These are phyloP conservation scores for Boloria euphrosyne DNA, from an alignment of 2,888 invertebrate species.

Conservation along the genomic window DNA sequence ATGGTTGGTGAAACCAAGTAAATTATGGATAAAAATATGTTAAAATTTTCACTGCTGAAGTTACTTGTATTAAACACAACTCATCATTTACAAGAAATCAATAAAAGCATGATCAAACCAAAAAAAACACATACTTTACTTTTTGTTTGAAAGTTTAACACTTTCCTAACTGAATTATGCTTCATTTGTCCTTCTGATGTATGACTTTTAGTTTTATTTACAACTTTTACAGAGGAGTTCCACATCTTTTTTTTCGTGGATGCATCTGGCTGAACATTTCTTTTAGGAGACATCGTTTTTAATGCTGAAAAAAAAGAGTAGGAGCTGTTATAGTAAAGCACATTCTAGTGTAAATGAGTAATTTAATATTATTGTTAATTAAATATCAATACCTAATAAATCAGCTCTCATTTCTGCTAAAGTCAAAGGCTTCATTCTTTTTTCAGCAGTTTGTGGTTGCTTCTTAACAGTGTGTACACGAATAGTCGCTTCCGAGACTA, in stretches of 20 bases:
- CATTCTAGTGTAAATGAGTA: neutral
- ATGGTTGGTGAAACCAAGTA: too few relatives aligned
- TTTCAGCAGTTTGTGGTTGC: constrained; percentile 57
- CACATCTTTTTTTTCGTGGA: constrained; percentile 61
- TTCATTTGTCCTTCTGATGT: constrained; percentile 59
- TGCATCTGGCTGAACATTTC: constrained; percentile 42
- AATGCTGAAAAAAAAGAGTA: constrained; percentile 52
- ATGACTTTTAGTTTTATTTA: constrained; percentile 58
- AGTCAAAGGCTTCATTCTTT: constrained; percentile 58
- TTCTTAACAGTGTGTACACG: constrained; percentile 57
- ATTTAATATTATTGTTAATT: neutral
- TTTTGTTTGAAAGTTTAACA: constrained; percentile 64
- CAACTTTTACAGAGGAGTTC: constrained; percentile 71
- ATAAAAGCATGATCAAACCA: neutral
- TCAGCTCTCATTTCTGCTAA: constrained; percentile 63
- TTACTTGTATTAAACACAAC: neutral
- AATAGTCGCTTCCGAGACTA: constrained; percentile 56
- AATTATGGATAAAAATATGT: neutral
- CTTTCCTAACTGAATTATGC: constrained; percentile 64
- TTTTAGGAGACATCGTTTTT: constrained; percentile 50
- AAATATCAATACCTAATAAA: constrained; percentile 49
- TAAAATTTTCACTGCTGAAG: neutral
- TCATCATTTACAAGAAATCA: neutral
- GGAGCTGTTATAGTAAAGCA: neutral
- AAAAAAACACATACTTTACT: constrained; percentile 48